Evolutionary conservation across 1,140 invertebrate species (phyloP).

Genomic region (Trachelipus rathkii): DNA sequence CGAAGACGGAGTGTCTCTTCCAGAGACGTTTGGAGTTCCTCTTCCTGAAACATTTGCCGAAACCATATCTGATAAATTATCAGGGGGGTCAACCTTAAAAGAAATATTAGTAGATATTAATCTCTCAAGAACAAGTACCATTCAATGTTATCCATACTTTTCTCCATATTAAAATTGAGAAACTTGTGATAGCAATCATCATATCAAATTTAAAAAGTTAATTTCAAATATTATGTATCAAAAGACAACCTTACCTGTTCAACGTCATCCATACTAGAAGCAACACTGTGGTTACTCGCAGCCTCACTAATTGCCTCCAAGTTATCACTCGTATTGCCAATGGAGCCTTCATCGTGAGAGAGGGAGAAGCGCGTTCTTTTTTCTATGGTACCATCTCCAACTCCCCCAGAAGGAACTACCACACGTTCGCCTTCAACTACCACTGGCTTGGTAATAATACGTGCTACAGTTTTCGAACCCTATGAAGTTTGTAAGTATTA

Average conservation of each 20-base stretch:
- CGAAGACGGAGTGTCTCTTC: slow-evolving; percentile 88
- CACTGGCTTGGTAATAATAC: neutral
- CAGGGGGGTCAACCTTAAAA: slow-evolving; percentile 50
- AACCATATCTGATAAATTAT: slow-evolving; percentile 92
- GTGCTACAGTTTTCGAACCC: neutral
- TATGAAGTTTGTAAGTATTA: neutral
- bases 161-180: no score
- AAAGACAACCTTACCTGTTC: slow-evolving; percentile 44
- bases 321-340: slow-evolving; percentile 85
- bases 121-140: no score
- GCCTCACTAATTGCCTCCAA: slow-evolving; percentile 90
- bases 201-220: no score
- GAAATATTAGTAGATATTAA: neutral
- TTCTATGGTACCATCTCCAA: slow-evolving; percentile 44
- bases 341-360: slow-evolving; percentile 80
- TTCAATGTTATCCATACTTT: no score
- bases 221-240: no score
- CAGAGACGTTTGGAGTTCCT: slow-evolving; percentile 85
- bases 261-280: slow-evolving; percentile 79
- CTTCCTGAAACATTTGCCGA: slow-evolving; percentile 82
- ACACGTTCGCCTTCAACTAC: slow-evolving; percentile 46
- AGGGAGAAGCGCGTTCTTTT: slow-evolving; percentile 63
- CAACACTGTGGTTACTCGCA: slow-evolving; percentile 88
- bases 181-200: no score
- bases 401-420: slow-evolving; percentile 34